Evolutionary conservation across 2,888 invertebrate species (phyloP), one percentile per base, ranked within the genome.

Genomic region (Aporophyla nigra): DNA sequence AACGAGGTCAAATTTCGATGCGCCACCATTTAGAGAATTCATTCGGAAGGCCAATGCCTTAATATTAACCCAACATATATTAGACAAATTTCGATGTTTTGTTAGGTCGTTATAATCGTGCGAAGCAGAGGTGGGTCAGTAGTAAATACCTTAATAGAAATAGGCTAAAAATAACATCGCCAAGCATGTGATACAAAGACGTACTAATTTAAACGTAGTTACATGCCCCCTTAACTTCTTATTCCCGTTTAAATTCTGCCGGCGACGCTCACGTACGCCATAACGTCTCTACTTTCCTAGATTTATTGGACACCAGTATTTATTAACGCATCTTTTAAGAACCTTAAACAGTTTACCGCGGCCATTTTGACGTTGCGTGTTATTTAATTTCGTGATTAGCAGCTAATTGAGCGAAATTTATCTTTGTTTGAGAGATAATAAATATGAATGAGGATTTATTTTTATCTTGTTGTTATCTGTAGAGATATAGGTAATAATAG

Each of bases 261-360:
- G 86, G 87, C 89, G 90, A 87, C 87, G 90, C 92, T 90, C 93
- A 93, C 94, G 93, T 93, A 90, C 90, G 83, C 91, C 91, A 90
- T 91, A 91, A 93, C 91, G 93, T 93, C 91, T 92, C 93, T 91
- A 90, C 90, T 91, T 88, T 84, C 83, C 85, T 87, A 88, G 92
- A 94, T 94, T 93, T 94, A 94, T 93, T 89, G 86, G 91, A 90
- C 90, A 90, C 90, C 85, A 88, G 92, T 93, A 93, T 93, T 93
- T 93, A 93, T 92, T 91, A 90, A 90, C 87, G 90, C 85, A 85
- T 90, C 88, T 89, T 85, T 80, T 86, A 83, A 83, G 68, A 73
- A 76, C 70, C 54, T 83, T 68, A 79, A 86, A 73, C 78, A 75
- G 79, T 78, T 84, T 75, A 79, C 76, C 76, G 61, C 58, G 65